phyloP scores from a whole-genome alignment of 30 jellyfish, hydroid and myxozoan genomes.

The Turritopsis dohrnii region DNA sequence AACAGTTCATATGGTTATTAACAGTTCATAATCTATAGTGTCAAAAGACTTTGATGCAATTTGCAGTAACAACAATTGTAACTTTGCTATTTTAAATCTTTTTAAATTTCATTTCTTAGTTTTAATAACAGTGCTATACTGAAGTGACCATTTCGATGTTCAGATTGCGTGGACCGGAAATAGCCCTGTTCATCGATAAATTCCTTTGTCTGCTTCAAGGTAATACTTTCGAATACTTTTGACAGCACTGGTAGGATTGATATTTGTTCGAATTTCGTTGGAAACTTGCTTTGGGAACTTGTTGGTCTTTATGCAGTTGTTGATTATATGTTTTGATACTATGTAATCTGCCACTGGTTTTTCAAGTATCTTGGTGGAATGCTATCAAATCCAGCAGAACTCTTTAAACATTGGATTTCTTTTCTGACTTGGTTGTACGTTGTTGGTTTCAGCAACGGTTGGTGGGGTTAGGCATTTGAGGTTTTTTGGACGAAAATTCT shows the following conservation, averaged over 20 bases:
- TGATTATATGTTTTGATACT: background rate
- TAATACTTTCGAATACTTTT: background rate
- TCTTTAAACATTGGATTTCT: background rate
- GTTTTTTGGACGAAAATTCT: too few species aligned
- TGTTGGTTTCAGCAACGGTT: background rate
- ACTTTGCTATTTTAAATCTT: background rate
- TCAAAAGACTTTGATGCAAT: constrained; percentile 30
- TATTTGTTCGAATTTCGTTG: background rate
- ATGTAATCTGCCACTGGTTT: background rate
- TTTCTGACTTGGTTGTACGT: background rate
- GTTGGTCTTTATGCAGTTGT: background rate
- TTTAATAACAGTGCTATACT: background rate
- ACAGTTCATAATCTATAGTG: constrained; percentile 32
- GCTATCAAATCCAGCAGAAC: background rate
- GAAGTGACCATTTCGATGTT: constrained; percentile 19
- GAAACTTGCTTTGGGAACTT: background rate
- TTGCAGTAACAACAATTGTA: background rate
- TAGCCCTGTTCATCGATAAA: background rate
- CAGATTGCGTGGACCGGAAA: constrained; percentile 2
- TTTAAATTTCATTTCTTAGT: constrained; percentile 2
- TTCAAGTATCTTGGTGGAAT: background rate
- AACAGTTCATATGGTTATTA: too few species aligned
- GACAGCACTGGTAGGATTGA: too few species aligned
- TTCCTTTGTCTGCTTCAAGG: background rate
- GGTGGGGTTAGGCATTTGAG: background rate